Base-by-base conservation (phyloP, 2,797 vertebrate genomes). In the Amazona ochrocephala region DNA sequence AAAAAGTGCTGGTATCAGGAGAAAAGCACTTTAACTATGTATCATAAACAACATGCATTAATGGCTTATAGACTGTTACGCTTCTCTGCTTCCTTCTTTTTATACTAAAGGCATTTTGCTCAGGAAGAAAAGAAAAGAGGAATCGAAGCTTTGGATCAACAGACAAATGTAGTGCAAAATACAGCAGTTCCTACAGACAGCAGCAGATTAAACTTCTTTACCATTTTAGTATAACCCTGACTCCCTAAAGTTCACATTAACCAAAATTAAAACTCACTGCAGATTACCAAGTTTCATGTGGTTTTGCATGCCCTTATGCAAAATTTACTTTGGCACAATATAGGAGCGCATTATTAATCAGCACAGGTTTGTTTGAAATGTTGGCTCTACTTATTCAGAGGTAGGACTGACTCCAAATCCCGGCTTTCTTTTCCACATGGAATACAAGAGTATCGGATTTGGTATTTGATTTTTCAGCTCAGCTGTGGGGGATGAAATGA, bases 331-430 rank as follows among this genome's bases (percentile, higher is more conserved):
- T 95, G 95, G 88, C 84, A 48, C 39, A 53, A 53, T 29, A 77
- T 11, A 48, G 65, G 29, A 88, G 47, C 66, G 88, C 48, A 85
- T 94, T 94, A 95, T 92, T 96, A 93, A 96, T 94, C 95, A 96
- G 72, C 67, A 70, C 3, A 79, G 68, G 66, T 83, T 95, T 96
- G 93, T 93, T 95, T 96, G 84, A 96, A 94, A 95, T 89, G 84
- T 48, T 87, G 65, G 64, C 16, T 94, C 60, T 94, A 62, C 93
- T 94, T 93, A 94, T 92, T 94, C 77, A 94, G 88, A 91, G 45
- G 83, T 16, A 94, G 94, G 66, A 88, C 50, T 39, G 71, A 86
- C 74, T 94, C 83, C 91, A 95, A 96, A 90, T 79, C 83, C 80
- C 76, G 41, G 51, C 85, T 83, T 93, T 96, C 89, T 94, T 92